Percentiles rank a stretch among this genome's conserved stretches.
These are phyloP conservation scores for Carcharodon carcharias DNA, from an alignment of 2,797 vertebrate genomes.

Conservation along the genomic window DNA sequence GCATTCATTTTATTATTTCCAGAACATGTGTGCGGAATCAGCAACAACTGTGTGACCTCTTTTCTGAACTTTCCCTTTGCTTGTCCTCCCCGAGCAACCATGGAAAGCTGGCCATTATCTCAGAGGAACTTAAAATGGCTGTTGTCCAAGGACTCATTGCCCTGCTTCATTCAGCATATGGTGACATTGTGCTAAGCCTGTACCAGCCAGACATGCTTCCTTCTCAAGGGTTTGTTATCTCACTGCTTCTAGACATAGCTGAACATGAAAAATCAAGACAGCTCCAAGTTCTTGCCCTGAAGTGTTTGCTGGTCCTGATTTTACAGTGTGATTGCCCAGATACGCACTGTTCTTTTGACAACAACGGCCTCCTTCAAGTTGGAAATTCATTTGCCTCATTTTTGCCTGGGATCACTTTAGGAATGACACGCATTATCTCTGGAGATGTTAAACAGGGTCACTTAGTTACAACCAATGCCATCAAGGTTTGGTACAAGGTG, in stretches of 20 bases:
- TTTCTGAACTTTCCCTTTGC: conserved; percentile 79
- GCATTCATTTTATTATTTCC: conserved; percentile 66
- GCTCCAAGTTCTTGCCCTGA: conserved; percentile 68
- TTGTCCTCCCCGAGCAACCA: conserved; percentile 62
- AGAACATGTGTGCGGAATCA: conserved; percentile 70
- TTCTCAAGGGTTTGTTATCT: conserved; percentile 75
- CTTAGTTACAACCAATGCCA: conserved; percentile 59
- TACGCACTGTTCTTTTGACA: conserved; percentile 51
- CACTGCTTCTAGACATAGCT: conserved; percentile 71
- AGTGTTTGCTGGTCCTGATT: conserved; percentile 68
- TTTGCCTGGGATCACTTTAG: conserved; percentile 74
- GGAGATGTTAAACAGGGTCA: conserved; percentile 85
- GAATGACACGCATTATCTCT: conserved; percentile 66
- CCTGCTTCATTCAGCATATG: conserved; percentile 72
- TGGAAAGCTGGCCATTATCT: conserved; percentile 53
- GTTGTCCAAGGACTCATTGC: conserved; percentile 66
- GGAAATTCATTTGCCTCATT: conserved; percentile 80
- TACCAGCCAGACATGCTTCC: conserved; percentile 73
- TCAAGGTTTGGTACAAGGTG: conserved; percentile 69
- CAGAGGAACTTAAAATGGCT: conserved; percentile 77
- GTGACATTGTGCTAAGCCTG: conserved; percentile 66
- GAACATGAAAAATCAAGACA: conserved; percentile 74
- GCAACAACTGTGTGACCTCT: conserved; percentile 70
- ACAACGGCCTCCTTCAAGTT: conserved; percentile 53
- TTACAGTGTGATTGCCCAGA: conserved; percentile 73